These are phyloP conservation scores for Alligator mississippiensis DNA, from an alignment of 2,113 vertebrate genomes.

Conservation along the genomic window DNA sequence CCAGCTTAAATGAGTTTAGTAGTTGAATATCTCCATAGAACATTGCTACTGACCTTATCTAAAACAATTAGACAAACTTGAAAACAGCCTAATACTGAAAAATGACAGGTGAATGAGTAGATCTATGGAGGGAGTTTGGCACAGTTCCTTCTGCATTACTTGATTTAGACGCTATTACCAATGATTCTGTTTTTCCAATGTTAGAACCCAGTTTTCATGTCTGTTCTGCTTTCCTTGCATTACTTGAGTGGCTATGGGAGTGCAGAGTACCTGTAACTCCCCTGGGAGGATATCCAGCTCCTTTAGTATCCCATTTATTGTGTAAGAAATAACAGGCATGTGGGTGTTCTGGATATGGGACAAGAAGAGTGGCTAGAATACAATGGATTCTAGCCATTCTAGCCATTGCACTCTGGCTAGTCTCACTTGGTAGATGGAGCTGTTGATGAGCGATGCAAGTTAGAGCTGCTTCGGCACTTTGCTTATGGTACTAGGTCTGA, in stretches of 20 bases:
- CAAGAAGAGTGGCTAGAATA: neutral
- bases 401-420: neutral
- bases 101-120: constrained; percentile 57
- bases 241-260: accelerated
- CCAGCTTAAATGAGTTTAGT: constrained; percentile 28
- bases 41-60: constrained; percentile 55
- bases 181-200: neutral
- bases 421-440: neutral
- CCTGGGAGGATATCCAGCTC: neutral
- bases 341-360: neutral
- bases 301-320: neutral
- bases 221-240: neutral
- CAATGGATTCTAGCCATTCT: accelerated
- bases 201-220: neutral
- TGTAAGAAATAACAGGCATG: neutral
- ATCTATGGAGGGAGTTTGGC: constrained; percentile 56
- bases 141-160: constrained; percentile 48
- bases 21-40: constrained; percentile 62
- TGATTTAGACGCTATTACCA: neutral
- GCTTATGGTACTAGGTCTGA: neutral
- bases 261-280: neutral
- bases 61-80: constrained; percentile 70
- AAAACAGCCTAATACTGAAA: constrained; percentile 53
- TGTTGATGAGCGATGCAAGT: neutral
- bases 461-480: neutral